Evolutionary conservation across 2,797 vertebrate species (phyloP).

Genomic region (Myotis pilosus): DNA sequence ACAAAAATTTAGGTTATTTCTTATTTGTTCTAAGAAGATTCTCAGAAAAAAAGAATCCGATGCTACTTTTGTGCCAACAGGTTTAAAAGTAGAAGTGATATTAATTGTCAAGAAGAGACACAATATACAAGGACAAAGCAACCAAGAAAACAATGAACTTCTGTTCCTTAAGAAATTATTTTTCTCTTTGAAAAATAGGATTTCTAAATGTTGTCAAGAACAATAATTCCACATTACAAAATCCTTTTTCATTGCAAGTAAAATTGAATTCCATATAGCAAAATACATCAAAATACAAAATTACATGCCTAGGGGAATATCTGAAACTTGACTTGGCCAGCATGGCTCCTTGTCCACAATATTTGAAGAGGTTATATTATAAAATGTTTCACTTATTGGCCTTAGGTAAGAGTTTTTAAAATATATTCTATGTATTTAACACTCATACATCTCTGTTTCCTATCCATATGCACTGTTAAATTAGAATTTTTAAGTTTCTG

Average conservation of each 20-base stretch:
- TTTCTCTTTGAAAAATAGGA: conserved; percentile 50
- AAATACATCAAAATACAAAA: background rate
- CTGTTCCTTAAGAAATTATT: conserved; percentile 63
- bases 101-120: conserved; percentile 63
- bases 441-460: background rate
- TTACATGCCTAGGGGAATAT: background rate
- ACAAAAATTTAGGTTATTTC: conserved; percentile 26
- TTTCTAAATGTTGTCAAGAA: conserved; percentile 28
- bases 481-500: background rate
- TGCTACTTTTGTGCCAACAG: conserved; percentile 59
- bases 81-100: conserved; percentile 63
- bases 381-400: background rate
- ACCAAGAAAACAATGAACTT: conserved; percentile 59
- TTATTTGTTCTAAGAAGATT: conserved; percentile 26
- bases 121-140: conserved; percentile 64
- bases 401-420: background rate
- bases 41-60: conserved; percentile 37
- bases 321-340: background rate
- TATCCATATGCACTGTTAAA: background rate
- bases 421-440: conserved; percentile 5
- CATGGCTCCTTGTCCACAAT: background rate
- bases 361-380: background rate
- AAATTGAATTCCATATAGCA: conserved; percentile 26
- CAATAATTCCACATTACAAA: background rate
- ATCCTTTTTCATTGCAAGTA: background rate